phyloP scores from a whole-genome alignment of 2,888 invertebrate species.

The Iphiclides podalirius region DNA sequence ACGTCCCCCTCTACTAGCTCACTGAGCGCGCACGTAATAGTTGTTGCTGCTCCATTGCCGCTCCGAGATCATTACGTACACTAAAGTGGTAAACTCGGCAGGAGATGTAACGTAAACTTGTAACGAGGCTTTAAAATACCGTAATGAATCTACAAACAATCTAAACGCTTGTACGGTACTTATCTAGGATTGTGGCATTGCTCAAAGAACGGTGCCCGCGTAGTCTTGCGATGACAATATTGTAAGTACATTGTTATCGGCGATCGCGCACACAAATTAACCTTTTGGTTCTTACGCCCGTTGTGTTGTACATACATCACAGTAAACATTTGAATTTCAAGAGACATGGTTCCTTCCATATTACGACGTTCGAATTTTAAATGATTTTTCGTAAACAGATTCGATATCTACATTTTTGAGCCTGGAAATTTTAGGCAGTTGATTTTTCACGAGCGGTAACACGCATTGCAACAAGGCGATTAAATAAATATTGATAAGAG shows the following conservation, averaged over 20 bases:
- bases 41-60: slow-evolving; percentile 54
- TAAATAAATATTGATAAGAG: slow-evolving; percentile 69
- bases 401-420: not conserved
- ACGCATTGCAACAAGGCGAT: slow-evolving; percentile 62
- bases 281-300: not conserved
- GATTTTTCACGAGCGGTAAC: slow-evolving; percentile 30
- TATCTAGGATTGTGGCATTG: slow-evolving; percentile 37
- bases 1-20: slow-evolving; percentile 48
- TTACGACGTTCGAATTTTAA: not conserved
- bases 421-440: not conserved
- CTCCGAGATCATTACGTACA: slow-evolving; percentile 33
- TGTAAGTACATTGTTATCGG: not conserved
- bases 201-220: slow-evolving; percentile 28
- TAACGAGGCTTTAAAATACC: slow-evolving; percentile 27
- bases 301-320: no score
- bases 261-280: not conserved
- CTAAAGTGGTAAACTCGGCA: slow-evolving; percentile 22
- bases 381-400: not conserved
- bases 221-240: slow-evolving; percentile 19
- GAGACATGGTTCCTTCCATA: not conserved
- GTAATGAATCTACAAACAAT: slow-evolving; percentile 54
- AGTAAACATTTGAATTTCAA: no score
- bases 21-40: slow-evolving; percentile 42
- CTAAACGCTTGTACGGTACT: slow-evolving; percentile 39
- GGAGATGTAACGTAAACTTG: slow-evolving; percentile 20